Percentiles rank a stretch among this genome's conserved stretches.
phyloP scores from a whole-genome alignment of 1,140 invertebrate genomes.

The Microplitis mediator region DNA sequence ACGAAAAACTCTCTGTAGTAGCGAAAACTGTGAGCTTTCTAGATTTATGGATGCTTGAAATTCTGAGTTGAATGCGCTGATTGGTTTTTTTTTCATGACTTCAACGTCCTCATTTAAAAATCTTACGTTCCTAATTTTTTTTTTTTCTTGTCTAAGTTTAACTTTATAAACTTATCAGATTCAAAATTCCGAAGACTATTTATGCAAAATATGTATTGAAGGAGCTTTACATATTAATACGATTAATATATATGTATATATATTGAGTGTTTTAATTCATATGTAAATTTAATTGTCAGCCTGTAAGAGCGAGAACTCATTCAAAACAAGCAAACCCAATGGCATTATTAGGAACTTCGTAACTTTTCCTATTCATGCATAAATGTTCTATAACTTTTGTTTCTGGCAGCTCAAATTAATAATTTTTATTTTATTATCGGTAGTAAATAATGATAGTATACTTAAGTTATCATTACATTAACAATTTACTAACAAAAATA shows the following conservation, averaged over 20 bases:
- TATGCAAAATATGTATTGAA: neutral
- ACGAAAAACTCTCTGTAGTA: constrained; percentile 15
- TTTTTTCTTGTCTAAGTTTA: neutral
- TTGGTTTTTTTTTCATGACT: constrained; percentile 14
- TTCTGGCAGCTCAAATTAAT: too few relatives aligned
- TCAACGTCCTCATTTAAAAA: neutral
- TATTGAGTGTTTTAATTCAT: constrained; percentile 6
- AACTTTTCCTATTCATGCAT: neutral
- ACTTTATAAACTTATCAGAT: neutral
- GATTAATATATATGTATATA: neutral
- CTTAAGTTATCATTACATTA: too few relatives aligned
- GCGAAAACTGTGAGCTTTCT: constrained; percentile 6
- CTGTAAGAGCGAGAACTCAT: neutral
- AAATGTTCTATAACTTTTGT: neutral
- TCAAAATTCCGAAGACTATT: neutral
- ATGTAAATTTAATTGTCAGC: constrained; percentile 27
- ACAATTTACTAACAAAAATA: too few relatives aligned
- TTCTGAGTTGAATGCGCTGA: constrained; percentile 1
- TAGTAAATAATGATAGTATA: too few relatives aligned
- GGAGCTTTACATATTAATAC: neutral
- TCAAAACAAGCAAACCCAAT: too few relatives aligned
- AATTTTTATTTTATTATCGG: too few relatives aligned
- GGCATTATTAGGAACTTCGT: too few relatives aligned
- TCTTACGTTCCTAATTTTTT: neutral
- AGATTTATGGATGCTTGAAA: constrained; percentile 17